These are phyloP conservation scores for Euglossa dilemma DNA, from an alignment of 1,140 invertebrate genomes.

Conservation along the genomic window DNA sequence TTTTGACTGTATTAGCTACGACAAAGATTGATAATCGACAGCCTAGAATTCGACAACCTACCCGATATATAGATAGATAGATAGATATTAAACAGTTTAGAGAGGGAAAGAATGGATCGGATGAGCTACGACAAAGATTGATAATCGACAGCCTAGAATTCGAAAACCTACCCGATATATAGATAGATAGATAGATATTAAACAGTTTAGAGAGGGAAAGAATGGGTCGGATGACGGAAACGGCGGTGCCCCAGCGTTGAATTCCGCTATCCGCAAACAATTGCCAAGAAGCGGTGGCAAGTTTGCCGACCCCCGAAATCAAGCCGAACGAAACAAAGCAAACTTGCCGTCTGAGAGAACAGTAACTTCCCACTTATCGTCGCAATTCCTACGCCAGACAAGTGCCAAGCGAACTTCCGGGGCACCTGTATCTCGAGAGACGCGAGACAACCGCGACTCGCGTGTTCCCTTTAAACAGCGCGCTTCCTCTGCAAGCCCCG, in stretches of 20 bases:
- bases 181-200: no score
- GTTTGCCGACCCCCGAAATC: neutral
- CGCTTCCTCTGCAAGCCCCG: neutral
- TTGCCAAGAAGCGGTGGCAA: no score
- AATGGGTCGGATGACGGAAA: neutral
- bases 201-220: neutral
- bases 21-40: no score
- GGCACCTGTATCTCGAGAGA: neutral
- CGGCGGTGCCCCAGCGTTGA: neutral
- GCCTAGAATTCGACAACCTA: no score
- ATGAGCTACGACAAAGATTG: no score
- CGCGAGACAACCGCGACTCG: neutral
- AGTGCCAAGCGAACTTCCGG: neutral
- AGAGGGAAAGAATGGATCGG: no score
- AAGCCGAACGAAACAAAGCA: neutral
- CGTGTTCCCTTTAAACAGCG: neutral
- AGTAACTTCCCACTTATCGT: slow-evolving; percentile 12
- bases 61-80: no score
- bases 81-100: no score
- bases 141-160: no score
- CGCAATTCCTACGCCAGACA: neutral
- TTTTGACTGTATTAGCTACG: no score
- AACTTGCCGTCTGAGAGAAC: neutral
- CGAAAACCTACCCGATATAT: no score
- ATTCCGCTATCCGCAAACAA: neutral